These are phyloP conservation scores for Pocillopora grandis DNA, from an alignment of 92 coral and sea anemone species.

Conservation along the genomic window DNA sequence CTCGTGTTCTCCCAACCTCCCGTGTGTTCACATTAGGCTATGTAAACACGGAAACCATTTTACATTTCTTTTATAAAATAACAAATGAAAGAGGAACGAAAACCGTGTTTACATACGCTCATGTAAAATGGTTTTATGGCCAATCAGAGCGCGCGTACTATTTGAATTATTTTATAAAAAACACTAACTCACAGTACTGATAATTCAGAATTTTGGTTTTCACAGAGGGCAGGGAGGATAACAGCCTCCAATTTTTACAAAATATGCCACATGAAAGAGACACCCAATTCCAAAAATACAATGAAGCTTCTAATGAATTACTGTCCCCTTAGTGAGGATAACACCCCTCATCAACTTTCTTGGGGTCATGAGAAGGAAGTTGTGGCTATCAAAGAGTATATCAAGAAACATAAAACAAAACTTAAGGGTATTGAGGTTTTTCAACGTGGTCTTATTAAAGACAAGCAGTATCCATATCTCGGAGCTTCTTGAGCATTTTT, in stretches of 20 bases:
- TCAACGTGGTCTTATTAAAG: conserved; percentile 17
- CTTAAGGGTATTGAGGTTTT: not conserved
- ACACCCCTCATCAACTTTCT: conserved; percentile 46
- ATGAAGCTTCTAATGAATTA: conserved; percentile 43
- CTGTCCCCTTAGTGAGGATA: conserved; percentile 41
- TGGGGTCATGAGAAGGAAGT: conserved; percentile 39
- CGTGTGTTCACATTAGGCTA: no score
- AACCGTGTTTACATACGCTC: no score
- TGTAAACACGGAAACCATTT: no score
- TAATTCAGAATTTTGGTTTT: not conserved
- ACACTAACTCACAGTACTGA: not conserved
- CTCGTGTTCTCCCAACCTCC: no score
- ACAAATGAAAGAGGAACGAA: not conserved
- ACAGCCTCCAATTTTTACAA: conserved; percentile 54
- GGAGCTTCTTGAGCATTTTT: conserved; percentile 40
- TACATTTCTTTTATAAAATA: not conserved
- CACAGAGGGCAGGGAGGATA: not conserved
- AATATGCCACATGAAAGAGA: conserved; percentile 52
- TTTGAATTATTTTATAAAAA: not conserved
- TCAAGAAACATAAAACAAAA: not conserved
- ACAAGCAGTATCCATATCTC: conserved; percentile 14
- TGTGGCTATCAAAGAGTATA: not conserved
- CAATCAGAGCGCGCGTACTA: no score
- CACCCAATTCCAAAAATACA: not conserved
- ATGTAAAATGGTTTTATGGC: no score